Base-by-base conservation (phyloP, 2,888 invertebrate species). In the Caenorhabditis uteleia region DNA sequence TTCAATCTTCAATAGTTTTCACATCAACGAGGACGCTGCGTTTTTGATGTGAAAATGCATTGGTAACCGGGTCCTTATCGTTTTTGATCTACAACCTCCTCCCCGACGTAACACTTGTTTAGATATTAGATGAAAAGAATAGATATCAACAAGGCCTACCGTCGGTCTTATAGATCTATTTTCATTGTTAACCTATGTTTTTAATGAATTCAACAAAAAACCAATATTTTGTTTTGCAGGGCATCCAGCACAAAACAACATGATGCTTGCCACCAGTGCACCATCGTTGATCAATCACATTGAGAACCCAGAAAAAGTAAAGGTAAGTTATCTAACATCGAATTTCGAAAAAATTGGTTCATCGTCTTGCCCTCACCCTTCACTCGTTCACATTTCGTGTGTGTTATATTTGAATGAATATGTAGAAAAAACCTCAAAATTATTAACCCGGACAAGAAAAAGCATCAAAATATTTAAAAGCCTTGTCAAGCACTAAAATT, bases 341-440 rank as follows among this genome's bases (percentile, higher is more conserved):
- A 27, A 39, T 23, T 18, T 39, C 39, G 39, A 50, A n/a, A n/a
- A n/a, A n/a, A n/a, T n/a, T n/a, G n/a, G n/a, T 20, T 44, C 50
- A 55, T 61, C 51, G 56, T 62, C 56, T 38, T 25, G 21, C 54
- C 50, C 62, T 62, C 62, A 62, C 62, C 62, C 62, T 48, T 61
- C 61, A 61, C 61, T 61, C 56, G 62, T 62, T 62, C 62, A 62
- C 62, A 55, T 55, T 61, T 51, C 50, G 62, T 62, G 62, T 62
- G 56, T 56, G 55, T 51, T 50, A 60, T 60, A 54, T n/a, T n/a
- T 54, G 54, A 54, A 60, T 60, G 47, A 39, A 43, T 51, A 56
- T 47, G 62, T 56, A 56, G 56, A 27, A 49, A 16, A n/a, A n/a
- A n/a, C n/a, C n/a, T n/a, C n/a, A n/a, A n/a, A n/a, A n/a, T n/a